Evolutionary conservation across 1,140 invertebrate genomes (phyloP).

Genomic region (honey bee (Apis mellifera)): DNA sequence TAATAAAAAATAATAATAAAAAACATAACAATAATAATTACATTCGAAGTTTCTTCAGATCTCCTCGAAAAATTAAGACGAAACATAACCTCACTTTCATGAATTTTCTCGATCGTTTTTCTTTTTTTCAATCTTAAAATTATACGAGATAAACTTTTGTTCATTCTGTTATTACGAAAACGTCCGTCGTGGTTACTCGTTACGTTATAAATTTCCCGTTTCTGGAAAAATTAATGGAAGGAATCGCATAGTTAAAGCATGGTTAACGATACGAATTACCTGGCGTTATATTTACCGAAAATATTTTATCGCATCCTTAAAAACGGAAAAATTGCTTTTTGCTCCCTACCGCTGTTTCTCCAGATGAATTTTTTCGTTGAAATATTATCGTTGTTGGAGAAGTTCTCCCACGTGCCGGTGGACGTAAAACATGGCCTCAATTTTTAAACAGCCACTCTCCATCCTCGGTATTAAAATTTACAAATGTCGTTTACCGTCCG

Average conservation of each 20-base stretch:
- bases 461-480: background rate
- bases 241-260: background rate
- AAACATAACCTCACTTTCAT: too few relatives aligned
- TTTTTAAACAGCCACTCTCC: background rate
- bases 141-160: too few relatives aligned
- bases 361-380: slow-evolving; percentile 8
- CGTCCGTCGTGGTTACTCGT: too few relatives aligned
- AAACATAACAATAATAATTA: too few relatives aligned
- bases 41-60: too few relatives aligned
- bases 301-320: slow-evolving; percentile 5
- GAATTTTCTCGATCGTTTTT: too few relatives aligned
- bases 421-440: background rate
- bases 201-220: background rate
- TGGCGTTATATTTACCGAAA: background rate
- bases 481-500: background rate
- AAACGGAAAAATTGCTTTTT: background rate
- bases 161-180: too few relatives aligned
- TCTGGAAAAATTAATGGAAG: background rate
- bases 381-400: background rate
- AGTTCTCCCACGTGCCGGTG: background rate
- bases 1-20: too few relatives aligned
- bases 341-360: background rate
- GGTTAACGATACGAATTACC: background rate
- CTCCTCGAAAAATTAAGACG: too few relatives aligned
- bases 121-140: too few relatives aligned